These are phyloP conservation scores for Istiophorus platypterus DNA, from an alignment of 2,113 vertebrate species.

Conservation along the genomic window DNA sequence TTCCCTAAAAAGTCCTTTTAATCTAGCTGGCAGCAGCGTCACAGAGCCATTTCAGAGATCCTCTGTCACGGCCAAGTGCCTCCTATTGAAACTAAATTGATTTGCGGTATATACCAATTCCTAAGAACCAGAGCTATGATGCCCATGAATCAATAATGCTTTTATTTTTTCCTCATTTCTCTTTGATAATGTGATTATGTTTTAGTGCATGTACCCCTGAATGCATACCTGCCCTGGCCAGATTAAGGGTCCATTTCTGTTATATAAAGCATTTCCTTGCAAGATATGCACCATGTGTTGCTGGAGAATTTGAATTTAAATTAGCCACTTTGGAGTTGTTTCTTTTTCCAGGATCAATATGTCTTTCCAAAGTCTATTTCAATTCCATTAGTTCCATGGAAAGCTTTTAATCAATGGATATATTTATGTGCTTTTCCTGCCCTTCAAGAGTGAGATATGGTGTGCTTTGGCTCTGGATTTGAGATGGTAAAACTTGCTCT, in stretches of 20 bases:
- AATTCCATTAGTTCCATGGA: conserved; percentile 41
- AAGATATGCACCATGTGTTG: background rate
- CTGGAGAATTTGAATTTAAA: conserved; percentile 48
- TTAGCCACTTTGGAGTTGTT: conserved; percentile 16
- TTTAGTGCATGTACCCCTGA: conserved; percentile 17
- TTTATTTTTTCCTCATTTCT: conserved; percentile 21
- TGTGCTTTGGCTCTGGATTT: background rate
- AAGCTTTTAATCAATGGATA: conserved; percentile 48
- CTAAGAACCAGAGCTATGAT: conserved; percentile 29
- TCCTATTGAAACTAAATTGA: conserved; percentile 65
- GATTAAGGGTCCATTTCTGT: conserved; percentile 25
- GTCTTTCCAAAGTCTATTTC: conserved; percentile 32
- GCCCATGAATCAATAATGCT: conserved; percentile 46
- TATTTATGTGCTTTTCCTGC: conserved; percentile 24
- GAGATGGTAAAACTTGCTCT: background rate
- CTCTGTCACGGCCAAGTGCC: conserved; percentile 55
- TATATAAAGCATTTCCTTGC: conserved; percentile 40
- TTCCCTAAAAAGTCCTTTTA: conserved; percentile 50
- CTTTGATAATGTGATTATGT: conserved; percentile 59
- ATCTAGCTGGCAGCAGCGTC: conserved; percentile 24
- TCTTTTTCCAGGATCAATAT: conserved; percentile 37
- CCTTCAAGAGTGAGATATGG: conserved; percentile 23
- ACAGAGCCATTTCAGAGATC: conserved; percentile 40
- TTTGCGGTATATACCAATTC: conserved; percentile 28
- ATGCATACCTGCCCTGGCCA: conserved; percentile 23